These are phyloP conservation scores for Drosophila pandora DNA, from an alignment of 1,140 invertebrate genomes.

Conservation along the genomic window DNA sequence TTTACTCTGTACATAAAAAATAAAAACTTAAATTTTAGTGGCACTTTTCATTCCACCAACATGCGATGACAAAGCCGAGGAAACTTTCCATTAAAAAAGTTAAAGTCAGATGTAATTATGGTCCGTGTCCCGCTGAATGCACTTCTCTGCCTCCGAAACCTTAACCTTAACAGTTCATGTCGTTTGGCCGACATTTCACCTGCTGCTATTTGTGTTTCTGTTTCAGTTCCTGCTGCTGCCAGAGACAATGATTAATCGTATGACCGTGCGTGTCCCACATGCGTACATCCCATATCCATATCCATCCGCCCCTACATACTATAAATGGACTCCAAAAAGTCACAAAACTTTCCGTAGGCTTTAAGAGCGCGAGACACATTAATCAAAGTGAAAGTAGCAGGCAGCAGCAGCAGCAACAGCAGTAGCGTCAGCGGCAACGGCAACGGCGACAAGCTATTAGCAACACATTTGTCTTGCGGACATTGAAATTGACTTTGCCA, in stretches of 20 bases:
- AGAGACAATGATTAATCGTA: slow-evolving; percentile 67
- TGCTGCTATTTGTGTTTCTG: slow-evolving; percentile 28
- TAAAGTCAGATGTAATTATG: neutral
- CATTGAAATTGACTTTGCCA: slow-evolving; percentile 52
- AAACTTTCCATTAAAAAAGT: slow-evolving; percentile 4
- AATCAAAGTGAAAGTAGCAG: slow-evolving; percentile 63
- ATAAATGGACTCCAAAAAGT: slow-evolving; percentile 64
- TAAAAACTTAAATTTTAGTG: slow-evolving; percentile 46
- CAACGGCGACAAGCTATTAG: slow-evolving; percentile 78
- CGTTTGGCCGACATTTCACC: slow-evolving; percentile 56
- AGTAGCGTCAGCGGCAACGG: neutral
- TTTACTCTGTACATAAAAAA: too few species aligned
- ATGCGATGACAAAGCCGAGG: slow-evolving; percentile 21
- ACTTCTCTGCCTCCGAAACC: slow-evolving; percentile 14
- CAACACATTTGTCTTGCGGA: slow-evolving; percentile 76
- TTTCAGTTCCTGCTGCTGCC: slow-evolving; percentile 16
- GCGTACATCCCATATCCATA: slow-evolving; percentile 15
- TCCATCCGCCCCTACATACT: neutral
- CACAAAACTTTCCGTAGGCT: slow-evolving; percentile 59
- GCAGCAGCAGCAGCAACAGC: slow-evolving; percentile 27
- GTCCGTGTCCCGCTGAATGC: slow-evolving; percentile 5
- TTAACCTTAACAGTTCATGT: neutral
- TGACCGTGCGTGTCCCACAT: slow-evolving; percentile 40
- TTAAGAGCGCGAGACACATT: slow-evolving; percentile 59
- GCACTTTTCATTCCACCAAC: slow-evolving; percentile 43